Evolutionary conservation across 2,888 invertebrate species (phyloP), one percentile per base, ranked within the genome.

Genomic region (Papilio demoleus): DNA sequence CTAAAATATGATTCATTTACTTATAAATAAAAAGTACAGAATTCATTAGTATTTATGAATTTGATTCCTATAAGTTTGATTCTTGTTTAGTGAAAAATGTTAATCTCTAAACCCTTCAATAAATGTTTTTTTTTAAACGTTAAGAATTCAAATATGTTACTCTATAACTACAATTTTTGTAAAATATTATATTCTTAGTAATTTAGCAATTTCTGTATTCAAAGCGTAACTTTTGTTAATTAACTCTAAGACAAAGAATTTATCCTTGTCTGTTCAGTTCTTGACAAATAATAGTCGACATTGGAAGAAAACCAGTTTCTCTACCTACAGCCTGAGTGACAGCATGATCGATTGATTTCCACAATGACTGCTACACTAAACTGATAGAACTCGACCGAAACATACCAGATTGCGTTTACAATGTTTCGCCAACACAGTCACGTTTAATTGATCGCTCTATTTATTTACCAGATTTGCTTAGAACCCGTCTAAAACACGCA

Each of bases 251-350:
- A 64, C 27, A 64, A 64, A 68, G 64, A 50, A 65, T 65, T 68
- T 65, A 60, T 68, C 65, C 64, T 60, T 50, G 68, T 68, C 59
- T 68, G 47, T 31, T 27, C 40, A 53, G 60, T 53, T 65, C 59
- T 47, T 36, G 40, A 60, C 50, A 60, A 42, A 64, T 60, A 65
- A 65, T 65, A 27, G 63, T 63, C 42, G 59, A 38, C 63, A 64
- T 47, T 59, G 60, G 64, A 60, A 53, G 68, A 50, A 60, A 68
- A 68, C 68, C 64, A 50, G 64, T 68, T 68, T 64, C 58, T 47
- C 63, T 47, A 59, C 64, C 60, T 60, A 65, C 58, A 68, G 31
- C 31, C 27, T 50, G 42, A 42, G 60, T 68, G 68, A 65, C 50
- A 65, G 42, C 38, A 34, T 68, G 64, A 68, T 68, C 38, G 60